These are phyloP conservation scores for Blomia tropicalis DNA, from an alignment of 2,888 invertebrate genomes.

Conservation along the genomic window DNA sequence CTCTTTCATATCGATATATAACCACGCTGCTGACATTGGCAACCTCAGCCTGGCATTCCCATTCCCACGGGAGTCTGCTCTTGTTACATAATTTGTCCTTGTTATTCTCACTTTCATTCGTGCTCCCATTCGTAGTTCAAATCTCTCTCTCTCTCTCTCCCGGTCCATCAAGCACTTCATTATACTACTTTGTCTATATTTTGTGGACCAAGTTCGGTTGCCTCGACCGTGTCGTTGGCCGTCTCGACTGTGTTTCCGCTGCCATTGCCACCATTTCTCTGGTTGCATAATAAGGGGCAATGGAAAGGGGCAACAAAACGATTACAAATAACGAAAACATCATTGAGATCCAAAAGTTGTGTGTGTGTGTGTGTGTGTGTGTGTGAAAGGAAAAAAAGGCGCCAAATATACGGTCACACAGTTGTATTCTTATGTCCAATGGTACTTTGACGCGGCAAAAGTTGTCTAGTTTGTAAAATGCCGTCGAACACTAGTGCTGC, in stretches of 20 bases:
- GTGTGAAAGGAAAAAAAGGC: no score
- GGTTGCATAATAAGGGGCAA: constrained; percentile 11
- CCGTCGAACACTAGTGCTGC: not conserved
- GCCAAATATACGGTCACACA: not conserved
- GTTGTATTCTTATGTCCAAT: not conserved
- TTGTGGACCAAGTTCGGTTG: no score
- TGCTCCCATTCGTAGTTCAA: no score
- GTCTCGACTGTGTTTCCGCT: no score
- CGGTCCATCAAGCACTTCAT: not conserved
- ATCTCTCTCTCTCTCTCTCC: no score
- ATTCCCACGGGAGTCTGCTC: not conserved
- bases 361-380: no score
- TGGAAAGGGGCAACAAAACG: no score
- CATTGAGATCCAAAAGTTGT: no score
- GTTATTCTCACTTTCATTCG: not conserved
- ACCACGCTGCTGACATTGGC: no score
- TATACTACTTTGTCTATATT: not conserved
- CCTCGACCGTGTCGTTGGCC: no score
- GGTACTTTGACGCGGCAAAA: not conserved
- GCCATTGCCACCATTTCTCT: not conserved
- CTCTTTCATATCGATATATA: no score
- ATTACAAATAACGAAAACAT: no score
- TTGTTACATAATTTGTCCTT: constrained; percentile 13
- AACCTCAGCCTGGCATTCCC: not conserved
- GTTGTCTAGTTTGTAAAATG: not conserved